A percentile compares a stretch with the other conserved stretches of the same genome.
Evolutionary conservation across 2,113 vertebrate genomes (phyloP).

Genomic region (Nannospalax galili): DNA sequence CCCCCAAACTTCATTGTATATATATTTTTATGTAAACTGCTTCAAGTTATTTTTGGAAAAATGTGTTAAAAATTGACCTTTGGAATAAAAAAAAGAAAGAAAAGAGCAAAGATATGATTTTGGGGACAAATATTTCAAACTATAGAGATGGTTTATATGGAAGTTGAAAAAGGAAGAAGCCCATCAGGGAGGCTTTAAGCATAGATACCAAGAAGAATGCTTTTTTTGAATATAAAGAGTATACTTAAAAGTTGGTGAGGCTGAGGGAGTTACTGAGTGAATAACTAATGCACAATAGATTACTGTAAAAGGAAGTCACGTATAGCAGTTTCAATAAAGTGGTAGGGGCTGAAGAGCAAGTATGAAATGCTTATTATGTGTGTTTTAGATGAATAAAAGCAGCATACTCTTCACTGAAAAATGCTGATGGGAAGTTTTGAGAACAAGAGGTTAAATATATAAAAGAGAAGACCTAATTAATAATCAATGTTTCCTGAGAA

Average conservation of each 20-base stretch:
- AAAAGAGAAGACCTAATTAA: background rate
- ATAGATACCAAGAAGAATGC: background rate
- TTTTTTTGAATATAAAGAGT: constrained; percentile 1
- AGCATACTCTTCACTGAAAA: constrained; percentile 28
- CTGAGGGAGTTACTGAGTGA: background rate
- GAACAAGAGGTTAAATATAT: background rate
- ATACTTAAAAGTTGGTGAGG: background rate
- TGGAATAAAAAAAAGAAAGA: too few relatives aligned
- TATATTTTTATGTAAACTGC: too few relatives aligned
- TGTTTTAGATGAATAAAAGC: constrained; percentile 21
- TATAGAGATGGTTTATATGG: background rate
- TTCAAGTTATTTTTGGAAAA: too few relatives aligned
- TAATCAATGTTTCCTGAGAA: constrained; percentile 28
- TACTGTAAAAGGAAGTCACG: background rate
- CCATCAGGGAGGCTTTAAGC: background rate
- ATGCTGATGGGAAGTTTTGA: background rate
- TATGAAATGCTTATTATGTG: background rate
- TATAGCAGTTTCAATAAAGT: background rate
- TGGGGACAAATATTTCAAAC: background rate
- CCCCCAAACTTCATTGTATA: too few relatives aligned
- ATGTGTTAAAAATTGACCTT: too few relatives aligned
- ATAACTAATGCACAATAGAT: background rate
- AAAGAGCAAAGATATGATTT: too few relatives aligned
- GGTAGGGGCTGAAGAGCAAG: background rate
- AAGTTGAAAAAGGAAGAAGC: background rate